phyloP scores from a whole-genome alignment of 2,113 vertebrate genomes.

The Platysteira castanea region DNA sequence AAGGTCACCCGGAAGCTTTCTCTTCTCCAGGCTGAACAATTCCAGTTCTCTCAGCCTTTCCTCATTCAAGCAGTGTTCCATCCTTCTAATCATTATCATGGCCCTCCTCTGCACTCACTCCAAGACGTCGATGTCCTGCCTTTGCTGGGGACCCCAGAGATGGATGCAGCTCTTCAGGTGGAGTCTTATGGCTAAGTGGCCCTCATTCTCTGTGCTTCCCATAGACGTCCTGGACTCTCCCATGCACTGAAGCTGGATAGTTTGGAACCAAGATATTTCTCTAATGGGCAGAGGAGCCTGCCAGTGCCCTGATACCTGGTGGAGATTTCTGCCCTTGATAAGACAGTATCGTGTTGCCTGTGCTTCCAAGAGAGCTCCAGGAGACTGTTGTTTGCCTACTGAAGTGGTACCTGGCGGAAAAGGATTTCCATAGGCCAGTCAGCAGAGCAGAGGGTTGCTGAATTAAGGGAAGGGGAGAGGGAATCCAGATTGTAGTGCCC shows the following conservation, averaged over 20 bases:
- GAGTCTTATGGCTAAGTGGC: background rate
- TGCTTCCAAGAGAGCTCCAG: background rate
- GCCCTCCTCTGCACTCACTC: background rate
- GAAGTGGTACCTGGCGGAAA: background rate
- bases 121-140: background rate
- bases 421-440: background rate
- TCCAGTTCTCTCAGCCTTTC: background rate
- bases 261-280: background rate
- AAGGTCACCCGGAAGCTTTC: background rate
- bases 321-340: background rate
- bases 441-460: background rate
- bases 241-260: background rate
- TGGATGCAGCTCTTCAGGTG: background rate
- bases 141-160: background rate
- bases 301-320: background rate
- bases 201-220: background rate
- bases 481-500: background rate
- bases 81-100: background rate
- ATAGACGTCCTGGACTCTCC: background rate
- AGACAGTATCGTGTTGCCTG: accelerated
- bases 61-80: background rate
- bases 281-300: background rate
- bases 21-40: background rate
- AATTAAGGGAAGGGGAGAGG: background rate
- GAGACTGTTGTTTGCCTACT: background rate